Conservation (phyloP, 1,140 invertebrate species). For the Polypedilum vanderplanki region DNA sequence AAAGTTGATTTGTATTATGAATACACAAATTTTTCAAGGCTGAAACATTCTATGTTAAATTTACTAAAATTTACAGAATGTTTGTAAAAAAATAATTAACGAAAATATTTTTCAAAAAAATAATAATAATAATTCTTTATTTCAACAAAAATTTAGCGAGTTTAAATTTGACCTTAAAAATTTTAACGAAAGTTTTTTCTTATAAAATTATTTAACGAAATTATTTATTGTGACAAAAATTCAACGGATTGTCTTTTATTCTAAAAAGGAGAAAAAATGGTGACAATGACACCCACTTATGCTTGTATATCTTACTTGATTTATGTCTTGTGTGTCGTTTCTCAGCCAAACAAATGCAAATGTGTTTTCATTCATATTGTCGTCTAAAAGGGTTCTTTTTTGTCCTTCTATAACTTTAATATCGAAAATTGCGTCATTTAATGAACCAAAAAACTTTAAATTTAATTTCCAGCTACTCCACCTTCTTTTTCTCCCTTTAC, state of each 20-base stretch:
- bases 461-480: background rate
- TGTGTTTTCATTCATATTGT: background rate
- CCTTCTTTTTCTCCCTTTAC: too few relatives aligned
- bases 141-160: too few relatives aligned
- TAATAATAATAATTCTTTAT: too few relatives aligned
- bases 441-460: conserved; percentile 13
- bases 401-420: background rate
- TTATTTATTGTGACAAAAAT: background rate
- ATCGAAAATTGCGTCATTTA: background rate
- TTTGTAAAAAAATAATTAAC: too few relatives aligned
- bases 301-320: background rate
- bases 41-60: too few relatives aligned
- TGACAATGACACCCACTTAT: conserved; percentile 11
- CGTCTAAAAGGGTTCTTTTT: background rate
- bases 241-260: background rate
- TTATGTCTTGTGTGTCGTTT: background rate
- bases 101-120: too few relatives aligned
- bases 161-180: too few relatives aligned
- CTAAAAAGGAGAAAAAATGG: background rate
- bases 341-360: background rate
- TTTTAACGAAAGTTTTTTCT: background rate
- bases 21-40: too few relatives aligned
- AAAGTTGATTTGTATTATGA: too few relatives aligned
- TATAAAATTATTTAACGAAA: too few relatives aligned
- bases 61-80: too few relatives aligned